Conservation (phyloP, 64 coral and sea anemone genomes). For the Porites australiensis region DNA sequence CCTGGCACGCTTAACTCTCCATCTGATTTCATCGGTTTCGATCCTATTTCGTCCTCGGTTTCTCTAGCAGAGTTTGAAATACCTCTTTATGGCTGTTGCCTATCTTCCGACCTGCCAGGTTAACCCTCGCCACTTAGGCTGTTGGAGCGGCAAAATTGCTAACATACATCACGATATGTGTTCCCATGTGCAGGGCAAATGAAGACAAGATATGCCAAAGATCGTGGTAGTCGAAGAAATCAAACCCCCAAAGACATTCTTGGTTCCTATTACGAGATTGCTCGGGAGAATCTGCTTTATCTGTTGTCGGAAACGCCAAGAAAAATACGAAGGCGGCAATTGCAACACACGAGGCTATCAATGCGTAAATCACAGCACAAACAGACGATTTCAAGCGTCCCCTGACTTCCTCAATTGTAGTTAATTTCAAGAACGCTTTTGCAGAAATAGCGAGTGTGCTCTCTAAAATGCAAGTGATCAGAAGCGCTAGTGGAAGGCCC, state of each 20-base stretch:
- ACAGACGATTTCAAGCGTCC: background rate
- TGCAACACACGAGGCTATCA: background rate
- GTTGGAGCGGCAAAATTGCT: background rate
- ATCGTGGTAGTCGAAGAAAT: conserved; percentile 17
- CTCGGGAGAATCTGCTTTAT: background rate
- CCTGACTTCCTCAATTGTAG: background rate
- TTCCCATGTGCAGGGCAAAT: conserved; percentile 9
- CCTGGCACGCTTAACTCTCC: too few relatives aligned
- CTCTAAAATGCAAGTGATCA: background rate
- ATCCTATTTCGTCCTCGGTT: too few relatives aligned
- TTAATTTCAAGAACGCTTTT: background rate
- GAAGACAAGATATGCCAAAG: conserved; percentile 29
- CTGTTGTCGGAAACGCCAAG: background rate
- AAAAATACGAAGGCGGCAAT: background rate
- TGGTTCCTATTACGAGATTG: background rate
- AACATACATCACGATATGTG: conserved; percentile 17
- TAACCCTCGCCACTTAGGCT: too few relatives aligned
- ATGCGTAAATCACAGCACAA: background rate
- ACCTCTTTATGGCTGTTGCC: too few relatives aligned
- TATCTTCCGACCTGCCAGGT: too few relatives aligned
- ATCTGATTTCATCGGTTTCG: too few relatives aligned
- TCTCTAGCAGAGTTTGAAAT: too few relatives aligned
- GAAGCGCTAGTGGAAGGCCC: background rate
- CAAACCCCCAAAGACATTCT: background rate
- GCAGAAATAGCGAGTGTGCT: background rate